phyloP scores from a whole-genome alignment of 2,113 vertebrate species.

The Poecile atricapillus region DNA sequence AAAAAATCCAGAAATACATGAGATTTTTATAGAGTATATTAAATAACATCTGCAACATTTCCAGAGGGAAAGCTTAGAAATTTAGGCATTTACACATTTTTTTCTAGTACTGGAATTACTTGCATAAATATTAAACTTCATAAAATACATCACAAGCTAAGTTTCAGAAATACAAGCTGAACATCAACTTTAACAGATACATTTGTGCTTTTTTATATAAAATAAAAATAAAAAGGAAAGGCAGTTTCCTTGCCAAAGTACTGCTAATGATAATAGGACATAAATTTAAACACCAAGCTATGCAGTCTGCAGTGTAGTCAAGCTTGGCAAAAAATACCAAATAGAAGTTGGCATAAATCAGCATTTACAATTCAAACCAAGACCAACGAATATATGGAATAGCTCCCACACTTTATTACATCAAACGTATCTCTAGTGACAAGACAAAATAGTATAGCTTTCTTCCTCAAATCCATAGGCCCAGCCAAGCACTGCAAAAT shows the following conservation, averaged over 20 bases:
- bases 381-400: background rate
- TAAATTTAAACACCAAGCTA: background rate
- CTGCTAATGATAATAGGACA: background rate
- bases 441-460: background rate
- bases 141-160: background rate
- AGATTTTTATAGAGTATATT: background rate
- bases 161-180: background rate
- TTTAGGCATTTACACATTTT: background rate
- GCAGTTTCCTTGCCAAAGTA: background rate
- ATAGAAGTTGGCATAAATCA: background rate
- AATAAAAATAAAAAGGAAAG: background rate
- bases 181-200: background rate
- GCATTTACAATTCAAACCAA: background rate
- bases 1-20: constrained; percentile 12
- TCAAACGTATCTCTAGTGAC: background rate
- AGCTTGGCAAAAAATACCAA: background rate
- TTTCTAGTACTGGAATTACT: background rate
- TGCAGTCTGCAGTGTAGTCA: background rate
- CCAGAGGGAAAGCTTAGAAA: constrained; percentile 13
- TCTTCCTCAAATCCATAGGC: background rate
- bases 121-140: background rate
- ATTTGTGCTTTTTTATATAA: background rate
- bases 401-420: background rate
- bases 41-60: background rate
- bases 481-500: background rate